phyloP scores from a whole-genome alignment of 2,888 invertebrate genomes.

The Oscheius sp. region DNA sequence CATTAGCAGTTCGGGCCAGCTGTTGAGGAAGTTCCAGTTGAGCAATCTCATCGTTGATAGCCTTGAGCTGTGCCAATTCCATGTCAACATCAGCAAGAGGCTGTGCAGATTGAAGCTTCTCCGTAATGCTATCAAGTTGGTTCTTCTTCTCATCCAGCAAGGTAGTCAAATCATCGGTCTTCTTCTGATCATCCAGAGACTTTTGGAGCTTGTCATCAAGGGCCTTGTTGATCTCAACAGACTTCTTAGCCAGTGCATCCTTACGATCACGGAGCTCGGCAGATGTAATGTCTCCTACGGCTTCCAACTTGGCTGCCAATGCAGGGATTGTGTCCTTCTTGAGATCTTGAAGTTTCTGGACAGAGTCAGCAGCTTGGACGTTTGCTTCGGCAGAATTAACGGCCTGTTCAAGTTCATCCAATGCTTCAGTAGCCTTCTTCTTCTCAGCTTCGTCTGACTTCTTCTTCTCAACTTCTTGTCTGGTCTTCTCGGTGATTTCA shows the following conservation, averaged over 20 bases:
- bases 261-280: slow-evolving; percentile 41
- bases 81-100: not conserved
- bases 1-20: slow-evolving; percentile 11
- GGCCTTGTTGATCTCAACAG: slow-evolving; percentile 32
- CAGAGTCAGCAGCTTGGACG: slow-evolving; percentile 38
- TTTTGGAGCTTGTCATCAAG: slow-evolving; percentile 41
- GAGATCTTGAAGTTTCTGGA: slow-evolving; percentile 34
- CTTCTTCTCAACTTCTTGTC: slow-evolving; percentile 37
- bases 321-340: slow-evolving; percentile 27
- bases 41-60: not conserved
- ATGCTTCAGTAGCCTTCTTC: slow-evolving; percentile 40
- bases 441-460: slow-evolving; percentile 3
- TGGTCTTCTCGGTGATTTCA: slow-evolving; percentile 35
- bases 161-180: slow-evolving; percentile 28
- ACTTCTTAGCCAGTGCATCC: slow-evolving; percentile 35
- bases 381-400: slow-evolving; percentile 43
- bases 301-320: slow-evolving; percentile 28
- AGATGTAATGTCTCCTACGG: slow-evolving; percentile 34
- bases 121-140: slow-evolving; percentile 22
- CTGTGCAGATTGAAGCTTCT: slow-evolving; percentile 4
- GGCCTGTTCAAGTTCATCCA: slow-evolving; percentile 45
- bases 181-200: slow-evolving; percentile 37
- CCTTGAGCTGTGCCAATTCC: slow-evolving; percentile 7
- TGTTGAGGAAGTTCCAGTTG: not conserved
- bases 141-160: slow-evolving; percentile 20